Base-by-base conservation (phyloP, 1,140 invertebrate species). In the Heliothis subflexa region DNA sequence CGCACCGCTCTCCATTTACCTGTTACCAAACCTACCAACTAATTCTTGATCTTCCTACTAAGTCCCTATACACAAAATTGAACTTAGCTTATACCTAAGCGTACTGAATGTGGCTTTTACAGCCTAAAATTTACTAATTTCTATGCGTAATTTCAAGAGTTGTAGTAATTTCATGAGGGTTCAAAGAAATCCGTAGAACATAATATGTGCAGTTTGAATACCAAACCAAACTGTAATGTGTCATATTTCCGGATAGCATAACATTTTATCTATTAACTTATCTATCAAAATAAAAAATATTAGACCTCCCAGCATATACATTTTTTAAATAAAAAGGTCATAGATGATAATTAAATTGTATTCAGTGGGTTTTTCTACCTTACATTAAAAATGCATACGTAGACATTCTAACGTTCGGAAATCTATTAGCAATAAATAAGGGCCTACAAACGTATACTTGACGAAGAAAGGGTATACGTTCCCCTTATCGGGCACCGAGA, bases 391-490 rank as follows among this genome's bases (percentile, higher is more conserved):
- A 90, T 87, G 85, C 87, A 91, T 83, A 83, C 85, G 85, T 86
- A 86, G 85, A 88, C 84, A 85, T 85, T 88, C 81, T 81, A 89
- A 88, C 83, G 83, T 89, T 90, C 85, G 85, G 82, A 92, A 92
- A 91, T 93, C 89, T 93, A 93, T 94, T 93, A 94, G 89, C 86
- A 91, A 93, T 93, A 93, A 93, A 93, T 92, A 91, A 94, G 87
- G 87, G 85, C 83, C 87, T 86, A 87, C 88, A 89, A 90, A 89
- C 88, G 87, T 87, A 89, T 90, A 87, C 86, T 88, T 85, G 86
- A 88, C 89, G 89, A 88, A 89, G 87, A 90, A 94, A 94, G 90
- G 93, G 93, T 92, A 91, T 85, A 86, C 84, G 88, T 90, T 90
- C 91, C 93, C 91, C 89, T 92, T 91, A 92, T 92, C 90, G 88